Evolutionary conservation across 2,888 invertebrate species (phyloP), one percentile per base, ranked within the genome.

Genomic region (Oligia latruncula): DNA sequence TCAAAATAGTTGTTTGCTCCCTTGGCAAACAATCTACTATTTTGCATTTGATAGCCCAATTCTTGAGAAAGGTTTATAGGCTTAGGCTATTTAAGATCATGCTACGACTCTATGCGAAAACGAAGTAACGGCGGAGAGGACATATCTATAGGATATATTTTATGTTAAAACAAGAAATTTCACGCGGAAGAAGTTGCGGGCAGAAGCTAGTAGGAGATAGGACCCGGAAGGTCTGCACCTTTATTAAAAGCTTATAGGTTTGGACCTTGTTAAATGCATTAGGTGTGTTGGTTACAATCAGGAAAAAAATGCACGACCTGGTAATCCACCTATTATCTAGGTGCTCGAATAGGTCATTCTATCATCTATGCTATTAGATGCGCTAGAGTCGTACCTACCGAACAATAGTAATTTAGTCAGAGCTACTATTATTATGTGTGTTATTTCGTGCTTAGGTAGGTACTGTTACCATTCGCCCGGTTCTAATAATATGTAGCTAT

Each of bases 291-390:
- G 17, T 76, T 46, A 13, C 15, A 46, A 40, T 55, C 17, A 65
- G 79, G 8, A 43, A n/a, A 46, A 52, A 49, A 58, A 23, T 5
- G 40, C 40, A 77, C 4, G 17, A 43, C 40, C 13, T 20, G 5
- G 17, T 52, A 64, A 43, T 52, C 52, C 20, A 9, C 17, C 17
- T 23, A 9, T 64, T 78, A 52, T 65, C 17, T 55, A 52, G 80
- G 71, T 60, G 49, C 29, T 40, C 35, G 20, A 81, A 62, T 35
- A 75, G 55, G 55, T 80, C 80, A 82, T 76, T 23, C 29, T 68
- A n/a, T 82, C 55, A 76, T 62, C 13, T 20, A 67, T 67, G 52
- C 68, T 40, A 83, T 82, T 82, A 82, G 73, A 84, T 82, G 70
- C 64, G 82, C 82, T 71, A 82, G 72, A 62, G 35, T 58, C 20